Percentiles rank a stretch among this genome's conserved stretches.
These are phyloP conservation scores for Potamilus streckersoni DNA, from an alignment of 1,140 invertebrate genomes.

Conservation along the genomic window DNA sequence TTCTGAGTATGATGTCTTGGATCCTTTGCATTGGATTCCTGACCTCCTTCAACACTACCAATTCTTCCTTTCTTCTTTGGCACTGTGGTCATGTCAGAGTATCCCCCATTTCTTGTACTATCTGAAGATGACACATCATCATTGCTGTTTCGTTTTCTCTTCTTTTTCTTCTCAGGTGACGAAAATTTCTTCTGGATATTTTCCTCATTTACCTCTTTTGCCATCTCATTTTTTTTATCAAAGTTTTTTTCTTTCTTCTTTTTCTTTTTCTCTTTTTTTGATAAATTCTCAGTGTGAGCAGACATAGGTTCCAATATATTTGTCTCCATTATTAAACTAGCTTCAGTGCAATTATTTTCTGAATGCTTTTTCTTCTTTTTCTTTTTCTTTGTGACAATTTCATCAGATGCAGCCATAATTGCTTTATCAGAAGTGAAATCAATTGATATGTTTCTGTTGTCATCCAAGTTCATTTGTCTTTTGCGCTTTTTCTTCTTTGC, in stretches of 20 bases:
- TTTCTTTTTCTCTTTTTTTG: background rate
- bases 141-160: constrained; percentile 2
- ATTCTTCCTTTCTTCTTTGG: background rate
- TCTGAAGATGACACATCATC: background rate
- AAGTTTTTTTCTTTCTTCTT: constrained; percentile 7
- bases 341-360: background rate
- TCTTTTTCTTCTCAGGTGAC: background rate
- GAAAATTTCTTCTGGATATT: background rate
- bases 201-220: background rate
- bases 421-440: background rate
- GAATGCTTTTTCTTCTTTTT: constrained; percentile 1
- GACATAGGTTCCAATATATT: background rate
- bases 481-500: background rate
- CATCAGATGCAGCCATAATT: background rate
- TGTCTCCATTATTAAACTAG: background rate
- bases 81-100: background rate
- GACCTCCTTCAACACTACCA: constrained; percentile 1
- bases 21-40: background rate
- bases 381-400: background rate
- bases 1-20: background rate
- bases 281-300: background rate
- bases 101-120: background rate
- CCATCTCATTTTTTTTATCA: constrained; percentile 1
- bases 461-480: background rate
- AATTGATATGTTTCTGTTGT: background rate